Evolutionary conservation across 1,140 invertebrate genomes (phyloP).

Genomic region (Brachionus koreanus): DNA sequence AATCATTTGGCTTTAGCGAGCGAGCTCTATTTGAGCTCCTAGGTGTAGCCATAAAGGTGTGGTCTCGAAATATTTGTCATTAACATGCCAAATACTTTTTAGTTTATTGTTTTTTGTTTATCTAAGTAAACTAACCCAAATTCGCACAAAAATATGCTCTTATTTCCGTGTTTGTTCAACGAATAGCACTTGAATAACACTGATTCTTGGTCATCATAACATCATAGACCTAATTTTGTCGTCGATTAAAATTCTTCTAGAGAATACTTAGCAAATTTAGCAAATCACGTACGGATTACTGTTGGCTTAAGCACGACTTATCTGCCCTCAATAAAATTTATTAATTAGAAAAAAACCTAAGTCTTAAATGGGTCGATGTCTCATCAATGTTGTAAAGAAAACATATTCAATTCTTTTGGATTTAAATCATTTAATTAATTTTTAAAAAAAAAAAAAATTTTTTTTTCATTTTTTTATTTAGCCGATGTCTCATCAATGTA

Average conservation of each 20-base stretch:
- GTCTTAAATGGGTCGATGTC: neutral
- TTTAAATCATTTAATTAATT: neutral
- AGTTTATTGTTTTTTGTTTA: neutral
- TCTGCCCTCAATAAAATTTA: neutral
- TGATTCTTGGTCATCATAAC: neutral
- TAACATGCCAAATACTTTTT: neutral
- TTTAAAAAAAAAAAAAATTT: neutral
- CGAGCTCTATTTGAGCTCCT: neutral
- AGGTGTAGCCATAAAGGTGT: neutral
- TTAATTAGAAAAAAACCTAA: neutral
- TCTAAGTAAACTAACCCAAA: neutral
- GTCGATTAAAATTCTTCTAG: neutral
- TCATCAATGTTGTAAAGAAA: neutral
- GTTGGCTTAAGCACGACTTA: neutral
- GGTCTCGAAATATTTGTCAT: neutral
- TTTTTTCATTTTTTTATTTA: too few relatives aligned
- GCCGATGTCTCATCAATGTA: too few relatives aligned
- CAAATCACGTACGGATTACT: neutral
- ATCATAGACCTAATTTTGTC: neutral
- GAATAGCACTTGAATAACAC: neutral
- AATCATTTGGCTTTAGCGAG: neutral
- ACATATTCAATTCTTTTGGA: neutral
- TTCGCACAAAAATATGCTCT: neutral
- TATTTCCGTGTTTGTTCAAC: neutral
- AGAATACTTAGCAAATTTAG: neutral